phyloP scores from a whole-genome alignment of 2,797 vertebrate genomes.

The Tauraco hartlaubi region DNA sequence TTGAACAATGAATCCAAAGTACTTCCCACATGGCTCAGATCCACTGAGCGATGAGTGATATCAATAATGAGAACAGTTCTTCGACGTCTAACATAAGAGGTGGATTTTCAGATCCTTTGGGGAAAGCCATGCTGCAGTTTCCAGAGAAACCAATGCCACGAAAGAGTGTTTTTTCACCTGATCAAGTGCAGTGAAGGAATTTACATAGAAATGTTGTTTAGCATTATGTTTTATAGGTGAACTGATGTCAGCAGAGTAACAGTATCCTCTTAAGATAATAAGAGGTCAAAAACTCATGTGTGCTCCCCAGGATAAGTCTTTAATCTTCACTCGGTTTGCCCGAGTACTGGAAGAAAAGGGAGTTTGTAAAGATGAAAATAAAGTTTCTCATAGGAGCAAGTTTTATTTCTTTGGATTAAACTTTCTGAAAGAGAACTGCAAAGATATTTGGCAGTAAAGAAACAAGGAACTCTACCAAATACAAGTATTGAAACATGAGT shows the following conservation, averaged over 20 bases:
- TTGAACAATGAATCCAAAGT: background rate
- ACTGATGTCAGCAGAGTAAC: background rate
- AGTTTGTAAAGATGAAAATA: background rate
- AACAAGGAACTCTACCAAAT: background rate
- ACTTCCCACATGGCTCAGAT: background rate
- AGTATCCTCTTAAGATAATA: background rate
- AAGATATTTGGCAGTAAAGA: background rate
- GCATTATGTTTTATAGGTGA: background rate
- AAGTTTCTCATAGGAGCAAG: background rate
- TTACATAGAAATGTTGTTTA: background rate
- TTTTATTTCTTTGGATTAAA: background rate
- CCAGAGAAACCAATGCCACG: background rate
- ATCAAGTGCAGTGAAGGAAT: background rate
- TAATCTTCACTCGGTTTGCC: background rate
- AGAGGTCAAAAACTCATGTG: background rate
- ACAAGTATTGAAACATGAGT: background rate
- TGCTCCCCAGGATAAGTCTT: background rate
- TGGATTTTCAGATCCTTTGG: background rate
- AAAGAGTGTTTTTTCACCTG: background rate
- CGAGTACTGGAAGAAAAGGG: background rate
- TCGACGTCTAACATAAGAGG: background rate
- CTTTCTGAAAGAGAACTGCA: background rate
- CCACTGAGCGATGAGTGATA: background rate
- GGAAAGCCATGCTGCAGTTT: background rate
- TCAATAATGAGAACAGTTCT: background rate